Base-by-base conservation (phyloP, 2,113 vertebrate species). In the Podarcis raffonei region DNA sequence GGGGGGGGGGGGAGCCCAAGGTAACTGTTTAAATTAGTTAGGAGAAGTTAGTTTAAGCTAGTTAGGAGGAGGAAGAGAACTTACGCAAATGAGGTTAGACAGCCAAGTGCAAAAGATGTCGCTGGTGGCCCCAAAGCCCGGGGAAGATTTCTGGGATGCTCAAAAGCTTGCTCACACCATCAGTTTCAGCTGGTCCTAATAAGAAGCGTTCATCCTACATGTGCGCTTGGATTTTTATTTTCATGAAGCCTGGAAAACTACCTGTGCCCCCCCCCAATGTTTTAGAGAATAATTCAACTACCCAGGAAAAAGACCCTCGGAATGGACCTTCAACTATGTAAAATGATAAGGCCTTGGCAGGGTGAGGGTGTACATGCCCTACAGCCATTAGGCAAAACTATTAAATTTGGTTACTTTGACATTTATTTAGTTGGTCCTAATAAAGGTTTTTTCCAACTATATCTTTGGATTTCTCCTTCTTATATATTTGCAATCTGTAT, bases 111-210 rank as follows among this genome's bases (percentile, higher is more conserved):
- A 48, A 48, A 30, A 69, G 25, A 69, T 25, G 6, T 27, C 27
- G 27, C 68, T 9, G 68, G 8, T 68, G 22, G 66, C 22, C 23
- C 27, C 69, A 68, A 20, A 68, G 20, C 65, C 65, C 27, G 23
- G 23, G 23, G 20, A 68, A 71, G 27, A 32, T 15, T 18, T 35
- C 32, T 32, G 15, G 32, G 72, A n/a, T 6, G 18, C 32, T 35
- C 18, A 75, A 37, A 37, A 16, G 18, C n/a, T 7, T 7, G 6
- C 16, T 35, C 13, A 8, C 32, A 6, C 72, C 18, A 11, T 48
- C 15, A 37, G 32, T 18, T 1, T 6, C 74, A 0, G 1, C 7
- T 2, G 13, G 6, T 74, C n/a, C 15, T 32, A 32, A 30, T n/a
- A 4, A 22, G 30, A 4, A 11, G 68, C 1, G 3, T n/a, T 4